Percentiles rank a stretch among this genome's conserved stretches.
Evolutionary conservation across 2,888 invertebrate genomes (phyloP).

Genomic region (Cryptocephalus moraei): DNA sequence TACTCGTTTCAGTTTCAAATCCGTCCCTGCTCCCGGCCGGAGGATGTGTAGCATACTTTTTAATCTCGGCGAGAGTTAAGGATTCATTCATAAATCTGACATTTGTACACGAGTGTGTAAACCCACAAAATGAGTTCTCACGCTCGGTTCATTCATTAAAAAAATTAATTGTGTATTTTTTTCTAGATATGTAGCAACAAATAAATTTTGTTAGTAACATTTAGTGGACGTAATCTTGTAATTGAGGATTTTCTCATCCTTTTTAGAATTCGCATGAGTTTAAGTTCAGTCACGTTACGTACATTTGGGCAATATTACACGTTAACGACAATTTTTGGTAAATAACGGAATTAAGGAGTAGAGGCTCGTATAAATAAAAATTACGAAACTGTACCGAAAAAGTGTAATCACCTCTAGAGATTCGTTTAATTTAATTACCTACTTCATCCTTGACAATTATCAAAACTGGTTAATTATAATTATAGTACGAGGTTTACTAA

Average conservation of each 20-base stretch:
- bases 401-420: too few species aligned
- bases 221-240: background rate
- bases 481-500: too few species aligned
- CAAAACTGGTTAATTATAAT: too few species aligned
- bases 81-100: conserved; percentile 5
- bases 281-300: conserved; percentile 1
- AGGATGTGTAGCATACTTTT: too few species aligned
- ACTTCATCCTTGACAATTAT: too few species aligned
- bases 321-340: too few species aligned
- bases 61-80: background rate
- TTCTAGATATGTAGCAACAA: background rate
- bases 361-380: too few species aligned
- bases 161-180: conserved; percentile 4
- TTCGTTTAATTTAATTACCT: too few species aligned
- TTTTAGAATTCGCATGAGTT: conserved; percentile 6
- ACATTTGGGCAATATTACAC: background rate
- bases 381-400: too few species aligned
- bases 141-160: conserved; percentile 1
- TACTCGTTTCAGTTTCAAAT: too few species aligned
- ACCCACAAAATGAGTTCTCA: conserved; percentile 2
- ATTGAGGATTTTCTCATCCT: conserved; percentile 7
- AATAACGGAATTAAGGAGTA: too few species aligned
- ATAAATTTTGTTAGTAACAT: conserved; percentile 1
- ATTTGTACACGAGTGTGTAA: background rate
- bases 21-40: too few species aligned